Evolutionary conservation across 1,140 invertebrate genomes (phyloP), one percentile per base, ranked within the genome.

Genomic region (Plectrocnemia conspersa): DNA sequence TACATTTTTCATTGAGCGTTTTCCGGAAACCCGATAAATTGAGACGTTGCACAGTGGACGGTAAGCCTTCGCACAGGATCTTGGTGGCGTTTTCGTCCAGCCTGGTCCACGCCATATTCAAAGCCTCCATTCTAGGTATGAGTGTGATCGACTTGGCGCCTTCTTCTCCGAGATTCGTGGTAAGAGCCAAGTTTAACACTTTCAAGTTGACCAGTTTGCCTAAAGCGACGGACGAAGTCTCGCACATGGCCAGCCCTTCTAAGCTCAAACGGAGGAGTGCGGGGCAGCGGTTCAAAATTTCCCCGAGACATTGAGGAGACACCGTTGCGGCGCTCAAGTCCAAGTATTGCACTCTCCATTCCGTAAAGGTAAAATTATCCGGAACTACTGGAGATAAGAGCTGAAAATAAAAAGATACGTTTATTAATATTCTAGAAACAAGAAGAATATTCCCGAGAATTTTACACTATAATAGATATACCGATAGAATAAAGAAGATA

Each of bases 41-140:
- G 1, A 94, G 73, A 54, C 86, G 76, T 40, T 79, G 80, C 36
- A 93, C 61, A 33, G 77, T 78, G 2, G 70, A 58, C 1, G 89
- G 82, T 40, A 91, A 65, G 61, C 75, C 72, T 10, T 72, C 66
- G 54, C 83, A 83, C 4, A 93, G 59, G 22, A 79, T 74, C 9
- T 79, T 65, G 22, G 93, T 74, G 5, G 78, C 75, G 3, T 78
- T 73, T 11, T 68, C 65, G 58, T 73, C 73, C n/a, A 93, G 66
- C 41, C 77, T 73, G 48, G 88, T 89, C 91, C 91, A 95, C 0
- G 83, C 83, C 50, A 93, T 67, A 72, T 93, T 93, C 18, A 93
- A 60, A 0, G 69, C 71, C 49, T 73, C 73, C 48, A 74, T 29
- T 18, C 65, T 65, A 65, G 62, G 32, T 67, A 71, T 65, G 64